Percentiles rank a stretch among this genome's conserved stretches.
Evolutionary conservation across 2,888 invertebrate genomes (phyloP).

Genomic region (Caenorhabditis sulstoni): DNA sequence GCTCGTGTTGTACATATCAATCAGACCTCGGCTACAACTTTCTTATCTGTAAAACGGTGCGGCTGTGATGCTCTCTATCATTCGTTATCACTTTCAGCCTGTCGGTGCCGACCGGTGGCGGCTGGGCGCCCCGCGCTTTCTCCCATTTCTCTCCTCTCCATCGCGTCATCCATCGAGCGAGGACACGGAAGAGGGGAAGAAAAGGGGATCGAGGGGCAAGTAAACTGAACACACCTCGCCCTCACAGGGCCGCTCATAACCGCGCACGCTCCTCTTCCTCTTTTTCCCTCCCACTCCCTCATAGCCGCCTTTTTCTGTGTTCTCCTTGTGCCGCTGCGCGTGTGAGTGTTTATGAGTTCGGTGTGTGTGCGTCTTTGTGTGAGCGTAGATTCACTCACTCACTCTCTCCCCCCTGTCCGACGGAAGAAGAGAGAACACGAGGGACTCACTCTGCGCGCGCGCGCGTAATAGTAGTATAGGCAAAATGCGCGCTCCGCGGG

Average conservation of each 20-base stretch:
- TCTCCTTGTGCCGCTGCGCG: background rate
- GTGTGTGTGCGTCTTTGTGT: constrained; percentile 4
- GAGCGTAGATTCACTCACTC: constrained; percentile 22
- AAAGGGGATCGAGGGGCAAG: background rate
- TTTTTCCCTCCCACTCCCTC: background rate
- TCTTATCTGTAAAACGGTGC: constrained; percentile 15
- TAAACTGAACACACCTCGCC: constrained; percentile 41
- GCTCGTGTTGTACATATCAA: background rate
- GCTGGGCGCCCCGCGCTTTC: constrained; percentile 5
- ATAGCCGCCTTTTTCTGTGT: background rate
- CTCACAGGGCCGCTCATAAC: constrained; percentile 13
- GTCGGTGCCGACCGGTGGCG: constrained; percentile 17
- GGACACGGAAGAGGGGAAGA: background rate
- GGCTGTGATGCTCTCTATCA: constrained; percentile 3
- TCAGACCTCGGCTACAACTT: constrained; percentile 6
- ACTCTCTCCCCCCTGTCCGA: background rate
- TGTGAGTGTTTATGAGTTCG: constrained; percentile 53
- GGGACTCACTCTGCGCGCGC: constrained; percentile 5
- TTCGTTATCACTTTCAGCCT: constrained; percentile 34
- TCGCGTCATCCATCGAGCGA: background rate
- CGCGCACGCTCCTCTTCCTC: constrained; percentile 7
- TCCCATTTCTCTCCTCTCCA: background rate
- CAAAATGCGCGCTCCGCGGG: constrained; percentile 9
- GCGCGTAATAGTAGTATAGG: constrained; percentile 43
- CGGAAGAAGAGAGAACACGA: background rate